Evolutionary conservation across 2,888 invertebrate genomes (phyloP).

Genomic region (Microctonus aethiopoides): DNA sequence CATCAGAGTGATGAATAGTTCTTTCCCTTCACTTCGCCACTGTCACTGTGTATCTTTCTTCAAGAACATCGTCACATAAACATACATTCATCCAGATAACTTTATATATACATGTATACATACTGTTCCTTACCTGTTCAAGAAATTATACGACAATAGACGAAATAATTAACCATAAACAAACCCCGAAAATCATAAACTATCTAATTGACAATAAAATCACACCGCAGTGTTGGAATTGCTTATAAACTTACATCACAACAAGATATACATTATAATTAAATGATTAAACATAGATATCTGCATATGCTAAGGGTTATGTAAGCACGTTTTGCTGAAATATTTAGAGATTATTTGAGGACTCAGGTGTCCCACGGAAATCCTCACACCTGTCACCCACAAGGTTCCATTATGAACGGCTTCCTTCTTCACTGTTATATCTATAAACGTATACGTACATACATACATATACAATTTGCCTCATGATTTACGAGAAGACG

Average conservation of each 20-base stretch:
- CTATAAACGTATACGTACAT: background rate
- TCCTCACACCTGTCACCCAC: conserved; percentile 24
- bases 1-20: conserved; percentile 22
- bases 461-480: background rate
- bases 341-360: conserved; percentile 16
- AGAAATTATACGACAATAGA: background rate
- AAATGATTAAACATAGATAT: background rate
- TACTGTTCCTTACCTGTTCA: background rate
- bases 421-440: conserved; percentile 6
- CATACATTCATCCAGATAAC: too few relatives aligned
- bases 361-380: conserved; percentile 17
- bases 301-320: background rate
- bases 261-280: background rate
- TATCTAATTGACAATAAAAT: background rate
- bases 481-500: conserved; percentile 18
- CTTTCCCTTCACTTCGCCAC: background rate
- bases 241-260: background rate
- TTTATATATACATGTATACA: background rate
- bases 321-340: background rate
- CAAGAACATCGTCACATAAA: too few relatives aligned
- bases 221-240: background rate
- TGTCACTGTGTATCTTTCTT: background rate
- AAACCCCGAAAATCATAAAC: background rate
- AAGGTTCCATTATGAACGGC: conserved; percentile 18
- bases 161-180: background rate